Evolutionary conservation across 1,140 invertebrate species (phyloP).

Genomic region (Drosophila lowei): DNA sequence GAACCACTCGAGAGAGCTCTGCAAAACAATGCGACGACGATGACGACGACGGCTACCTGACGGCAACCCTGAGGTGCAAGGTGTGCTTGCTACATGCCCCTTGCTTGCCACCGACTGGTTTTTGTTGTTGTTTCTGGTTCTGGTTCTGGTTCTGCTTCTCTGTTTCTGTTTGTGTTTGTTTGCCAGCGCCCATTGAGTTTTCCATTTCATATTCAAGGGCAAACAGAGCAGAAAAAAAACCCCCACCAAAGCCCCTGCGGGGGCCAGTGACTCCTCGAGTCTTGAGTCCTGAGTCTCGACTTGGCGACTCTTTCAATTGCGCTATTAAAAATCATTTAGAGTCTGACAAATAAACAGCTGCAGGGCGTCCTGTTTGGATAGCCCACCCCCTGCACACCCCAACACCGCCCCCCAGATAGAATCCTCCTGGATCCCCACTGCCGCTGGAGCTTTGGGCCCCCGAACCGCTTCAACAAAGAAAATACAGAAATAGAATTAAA

Average conservation of each 20-base stretch:
- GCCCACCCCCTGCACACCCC: background rate
- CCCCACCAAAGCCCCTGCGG: background rate
- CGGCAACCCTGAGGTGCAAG: conserved; percentile 50
- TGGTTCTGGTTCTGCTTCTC: conserved; percentile 5
- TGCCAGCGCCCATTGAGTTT: conserved; percentile 55
- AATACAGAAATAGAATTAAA: conserved; percentile 45
- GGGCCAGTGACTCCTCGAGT: conserved; percentile 44
- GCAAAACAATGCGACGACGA: conserved; percentile 46
- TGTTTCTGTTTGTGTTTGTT: conserved; percentile 46
- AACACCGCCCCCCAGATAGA: background rate
- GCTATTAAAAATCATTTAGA: conserved; percentile 71
- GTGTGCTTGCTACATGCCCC: conserved; percentile 24
- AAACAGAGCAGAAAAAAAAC: conserved; percentile 34
- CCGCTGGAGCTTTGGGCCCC: background rate
- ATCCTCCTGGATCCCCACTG: no score
- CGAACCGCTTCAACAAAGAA: conserved; percentile 37
- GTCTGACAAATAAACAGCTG: conserved; percentile 61
- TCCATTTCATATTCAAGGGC: conserved; percentile 63
- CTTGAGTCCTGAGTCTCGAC: conserved; percentile 32
- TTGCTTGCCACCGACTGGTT: no score
- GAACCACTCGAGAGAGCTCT: conserved; percentile 16
- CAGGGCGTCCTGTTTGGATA: conserved; percentile 46
- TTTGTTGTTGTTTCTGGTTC: background rate
- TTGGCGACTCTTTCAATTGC: conserved; percentile 60
- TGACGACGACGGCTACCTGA: conserved; percentile 52